A percentile compares a stretch with the other conserved stretches of the same genome.
Conservation (phyloP, 1,140 invertebrate genomes). For the Drosophila pseudoobscura region DNA sequence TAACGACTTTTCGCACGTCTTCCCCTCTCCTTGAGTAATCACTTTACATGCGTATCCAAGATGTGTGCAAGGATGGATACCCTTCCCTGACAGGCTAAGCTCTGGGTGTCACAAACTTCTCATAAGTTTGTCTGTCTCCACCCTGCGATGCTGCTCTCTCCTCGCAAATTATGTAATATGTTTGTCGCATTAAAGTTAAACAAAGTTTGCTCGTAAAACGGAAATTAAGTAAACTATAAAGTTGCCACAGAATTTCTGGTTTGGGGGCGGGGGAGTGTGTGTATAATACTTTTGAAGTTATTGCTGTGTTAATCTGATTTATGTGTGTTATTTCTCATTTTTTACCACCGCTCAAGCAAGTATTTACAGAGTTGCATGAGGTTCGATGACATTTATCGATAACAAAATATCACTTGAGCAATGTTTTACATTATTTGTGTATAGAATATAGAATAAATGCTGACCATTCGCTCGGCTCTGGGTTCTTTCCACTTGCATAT, state of each 20-base stretch:
- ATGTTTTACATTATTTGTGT: too few species aligned
- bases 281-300: conserved; percentile 20
- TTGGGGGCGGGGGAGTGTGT: too few species aligned
- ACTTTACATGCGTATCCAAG: conserved; percentile 68
- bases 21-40: conserved; percentile 64
- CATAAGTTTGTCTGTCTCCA: conserved; percentile 48
- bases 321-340: not conserved
- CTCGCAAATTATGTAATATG: conserved; percentile 73
- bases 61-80: conserved; percentile 40
- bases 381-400: not conserved
- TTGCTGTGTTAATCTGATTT: conserved; percentile 10
- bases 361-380: not conserved
- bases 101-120: conserved; percentile 62
- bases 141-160: conserved; percentile 9
- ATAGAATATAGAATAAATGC: too few species aligned
- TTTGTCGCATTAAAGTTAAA: conserved; percentile 50
- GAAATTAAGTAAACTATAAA: conserved; percentile 41
- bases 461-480: too few species aligned
- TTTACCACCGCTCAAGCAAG: too few species aligned
- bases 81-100: conserved; percentile 49
- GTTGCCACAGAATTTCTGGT: conserved; percentile 6
- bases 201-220: conserved; percentile 42
- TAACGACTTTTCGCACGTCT: conserved; percentile 68
- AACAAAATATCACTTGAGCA: not conserved
- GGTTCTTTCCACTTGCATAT: too few species aligned